Conservation (phyloP, 2,888 invertebrate species). For the Campopleginae sp. region DNA sequence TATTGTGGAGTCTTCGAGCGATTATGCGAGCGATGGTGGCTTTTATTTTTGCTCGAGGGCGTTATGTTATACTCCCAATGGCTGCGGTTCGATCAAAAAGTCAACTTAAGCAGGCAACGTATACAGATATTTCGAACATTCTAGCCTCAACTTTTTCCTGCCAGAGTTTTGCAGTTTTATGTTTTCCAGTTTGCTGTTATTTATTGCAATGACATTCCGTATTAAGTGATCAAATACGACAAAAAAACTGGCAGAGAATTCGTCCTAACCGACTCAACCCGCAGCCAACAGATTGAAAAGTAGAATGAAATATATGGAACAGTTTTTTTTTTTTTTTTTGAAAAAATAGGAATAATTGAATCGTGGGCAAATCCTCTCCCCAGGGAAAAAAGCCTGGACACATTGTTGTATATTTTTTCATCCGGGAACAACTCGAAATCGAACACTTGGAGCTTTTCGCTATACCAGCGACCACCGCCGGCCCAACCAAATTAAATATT, state of each 20-base stretch:
- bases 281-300: background rate
- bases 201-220: background rate
- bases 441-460: too few species aligned
- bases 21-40: constrained; percentile 17
- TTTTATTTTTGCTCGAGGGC: constrained; percentile 40
- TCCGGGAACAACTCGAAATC: too few species aligned
- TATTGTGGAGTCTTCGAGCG: constrained; percentile 20
- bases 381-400: too few species aligned
- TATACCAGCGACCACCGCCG: too few species aligned
- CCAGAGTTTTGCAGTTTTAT: background rate
- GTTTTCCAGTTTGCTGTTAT: background rate
- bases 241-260: background rate
- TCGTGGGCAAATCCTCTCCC: too few species aligned
- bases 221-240: background rate
- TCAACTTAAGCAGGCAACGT: constrained; percentile 19
- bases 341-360: background rate
- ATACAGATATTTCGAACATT: constrained; percentile 25
- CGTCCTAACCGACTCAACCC: background rate
- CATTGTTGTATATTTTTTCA: too few species aligned
- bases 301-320: background rate
- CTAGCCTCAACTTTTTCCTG: constrained; percentile 8
- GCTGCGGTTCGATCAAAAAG: constrained; percentile 33
- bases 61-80: constrained; percentile 44
- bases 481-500: too few species aligned
- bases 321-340: too few species aligned